Evolutionary conservation across 2,888 invertebrate species (phyloP), one percentile per base, ranked within the genome.

Genomic region (Phragmatobia fuliginosa): DNA sequence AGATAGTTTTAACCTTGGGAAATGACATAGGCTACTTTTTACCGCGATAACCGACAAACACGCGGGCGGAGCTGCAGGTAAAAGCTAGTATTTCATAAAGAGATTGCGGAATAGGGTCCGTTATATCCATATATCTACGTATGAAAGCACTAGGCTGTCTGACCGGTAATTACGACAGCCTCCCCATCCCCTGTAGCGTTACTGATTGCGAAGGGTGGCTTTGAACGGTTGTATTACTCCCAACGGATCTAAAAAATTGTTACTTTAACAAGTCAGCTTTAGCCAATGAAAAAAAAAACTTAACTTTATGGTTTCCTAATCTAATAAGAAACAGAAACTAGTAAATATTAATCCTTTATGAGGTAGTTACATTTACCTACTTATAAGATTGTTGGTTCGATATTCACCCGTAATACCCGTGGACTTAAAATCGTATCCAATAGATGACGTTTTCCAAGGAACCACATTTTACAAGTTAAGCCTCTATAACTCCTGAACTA

Each of bases 181-280:
- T 58, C 49, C 36, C 49, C 62, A 56, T 28, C 41, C 33, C 33
- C 25, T 14, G 14, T 38, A 28, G 52, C n/a, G n/a, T n/a, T n/a
- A n/a, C 62, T 70, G 61, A 70, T 70, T 66, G 62, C 62, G 5
- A 31, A 62, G 70, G 66, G 66, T 64, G 60, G 49, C n/a, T 18
- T 28, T 14, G 21, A 31, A 5, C 21, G 28, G 28, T 62, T 25
- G 62, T 41, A 28, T 16, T 45, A 31, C 41, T 18, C 16, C 41
- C 33, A n/a, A 38, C 16, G 32, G 60, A 18, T n/a, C n/a, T n/a
- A 25, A 45, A 25, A 60, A 33, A 52, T 32, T 18, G 21, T 11
- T 49, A 31, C 32, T 49, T 63, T 25, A 21, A 18, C 21, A 21
- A 45, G 14, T 8, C 16, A 16, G 21, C 45, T 45, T 21, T 21